These are phyloP conservation scores for Monomorium pharaonis DNA, from an alignment of 1,140 invertebrate genomes.

Conservation along the genomic window DNA sequence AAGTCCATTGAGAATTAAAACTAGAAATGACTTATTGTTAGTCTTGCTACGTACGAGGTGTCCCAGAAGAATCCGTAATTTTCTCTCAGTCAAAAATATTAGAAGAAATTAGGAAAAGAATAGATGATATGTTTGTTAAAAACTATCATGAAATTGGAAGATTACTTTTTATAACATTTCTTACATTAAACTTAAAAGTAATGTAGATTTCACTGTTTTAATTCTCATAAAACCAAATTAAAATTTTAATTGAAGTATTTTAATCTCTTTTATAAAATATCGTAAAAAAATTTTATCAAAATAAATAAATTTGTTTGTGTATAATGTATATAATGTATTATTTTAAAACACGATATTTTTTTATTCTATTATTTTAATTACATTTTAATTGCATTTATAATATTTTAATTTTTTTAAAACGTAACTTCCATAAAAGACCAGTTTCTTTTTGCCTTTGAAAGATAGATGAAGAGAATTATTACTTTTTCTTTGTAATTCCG, in stretches of 20 bases:
- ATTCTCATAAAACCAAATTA: not conserved
- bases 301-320: slow-evolving; percentile 3
- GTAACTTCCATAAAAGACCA: not conserved
- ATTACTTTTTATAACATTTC: not conserved
- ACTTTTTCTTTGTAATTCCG: not conserved
- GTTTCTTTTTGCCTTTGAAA: not conserved
- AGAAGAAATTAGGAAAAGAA: not conserved
- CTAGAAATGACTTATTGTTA: slow-evolving; percentile 30
- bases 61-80: not conserved
- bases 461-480: not conserved
- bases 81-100: not conserved
- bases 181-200: not conserved
- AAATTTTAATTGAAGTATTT: not conserved
- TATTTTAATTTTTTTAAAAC: not conserved
- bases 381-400: not conserved
- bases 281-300: not conserved
- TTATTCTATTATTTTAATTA: not conserved
- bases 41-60: not conserved
- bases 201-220: not conserved
- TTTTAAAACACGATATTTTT: not conserved
- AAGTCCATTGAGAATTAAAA: not conserved
- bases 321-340: not conserved
- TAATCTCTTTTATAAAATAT: slow-evolving; percentile 3
- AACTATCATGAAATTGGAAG: not conserved
- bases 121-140: not conserved